phyloP scores from a whole-genome alignment of 2,888 invertebrate genomes.

The Drosophila neutralis region DNA sequence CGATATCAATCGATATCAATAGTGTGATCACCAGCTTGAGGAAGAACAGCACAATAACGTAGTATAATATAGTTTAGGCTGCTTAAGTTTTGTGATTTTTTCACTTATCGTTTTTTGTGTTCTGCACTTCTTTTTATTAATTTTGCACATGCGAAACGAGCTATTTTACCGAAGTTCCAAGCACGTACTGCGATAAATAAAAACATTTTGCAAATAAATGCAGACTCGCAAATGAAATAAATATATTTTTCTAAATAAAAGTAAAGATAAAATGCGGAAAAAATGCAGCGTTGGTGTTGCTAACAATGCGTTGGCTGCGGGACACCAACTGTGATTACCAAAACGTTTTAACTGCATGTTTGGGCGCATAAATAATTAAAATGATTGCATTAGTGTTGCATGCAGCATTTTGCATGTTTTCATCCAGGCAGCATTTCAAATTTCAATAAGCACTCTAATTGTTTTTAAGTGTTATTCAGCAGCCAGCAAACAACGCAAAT shows the following conservation, averaged over 20 bases:
- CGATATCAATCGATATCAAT: neutral
- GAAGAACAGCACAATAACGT: neutral
- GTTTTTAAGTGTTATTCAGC: conserved; percentile 76
- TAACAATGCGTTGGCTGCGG: neutral
- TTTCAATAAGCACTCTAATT: conserved; percentile 76
- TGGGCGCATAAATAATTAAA: conserved; percentile 70
- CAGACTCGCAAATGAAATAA: neutral
- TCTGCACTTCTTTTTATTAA: neutral
- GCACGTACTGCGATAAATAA: conserved; percentile 11
- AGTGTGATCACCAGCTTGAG: neutral
- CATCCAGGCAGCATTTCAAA: conserved; percentile 52
- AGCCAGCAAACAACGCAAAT: conserved; percentile 55
- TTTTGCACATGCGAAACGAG: neutral
- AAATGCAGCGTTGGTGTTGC: conserved; percentile 7
- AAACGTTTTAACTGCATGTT: conserved; percentile 69
- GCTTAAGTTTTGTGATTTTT: neutral
- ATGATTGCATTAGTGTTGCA: conserved; percentile 65
- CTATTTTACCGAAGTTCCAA: neutral
- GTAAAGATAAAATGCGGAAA: conserved; percentile 1
- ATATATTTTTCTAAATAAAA: neutral
- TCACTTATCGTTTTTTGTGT: neutral
- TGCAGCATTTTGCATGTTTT: conserved; percentile 41
- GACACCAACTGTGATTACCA: conserved; percentile 42
- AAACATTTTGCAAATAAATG: neutral
- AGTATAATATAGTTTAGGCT: neutral